Percentiles rank a stretch among this genome's conserved stretches.
These are phyloP conservation scores for Leucozona laternaria DNA, from an alignment of 2,888 invertebrate genomes.

Conservation along the genomic window DNA sequence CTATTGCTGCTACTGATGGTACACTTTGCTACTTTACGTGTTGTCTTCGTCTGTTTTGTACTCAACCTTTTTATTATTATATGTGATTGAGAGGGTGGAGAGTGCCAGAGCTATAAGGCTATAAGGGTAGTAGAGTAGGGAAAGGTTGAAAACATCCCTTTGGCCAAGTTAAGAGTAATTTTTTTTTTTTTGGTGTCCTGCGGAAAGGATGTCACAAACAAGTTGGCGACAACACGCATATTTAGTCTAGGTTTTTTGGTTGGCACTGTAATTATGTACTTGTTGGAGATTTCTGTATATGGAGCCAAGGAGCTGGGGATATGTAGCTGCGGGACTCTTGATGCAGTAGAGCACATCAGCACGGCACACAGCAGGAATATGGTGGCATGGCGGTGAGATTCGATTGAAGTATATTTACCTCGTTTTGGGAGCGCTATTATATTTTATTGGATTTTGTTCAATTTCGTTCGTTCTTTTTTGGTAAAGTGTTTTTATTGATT, in stretches of 20 bases:
- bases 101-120: conserved; percentile 17
- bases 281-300: conserved; percentile 43
- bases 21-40: conserved; percentile 35
- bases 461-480: conserved; percentile 42
- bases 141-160: conserved; percentile 70
- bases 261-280: conserved; percentile 72
- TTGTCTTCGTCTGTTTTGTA: conserved; percentile 48
- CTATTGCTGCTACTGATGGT: not conserved
- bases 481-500: conserved; percentile 68
- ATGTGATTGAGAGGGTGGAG: conserved; percentile 19
- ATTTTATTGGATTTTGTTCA: conserved; percentile 45
- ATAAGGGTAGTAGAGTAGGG: conserved; percentile 41
- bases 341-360: conserved; percentile 1
- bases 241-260: conserved; percentile 73
- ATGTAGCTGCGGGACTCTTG: conserved; percentile 26
- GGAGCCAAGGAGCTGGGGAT: not conserved
- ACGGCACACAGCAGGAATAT: conserved; percentile 20
- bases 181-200: conserved; percentile 62
- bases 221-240: conserved; percentile 75
- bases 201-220: conserved; percentile 75
- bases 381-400: conserved; percentile 18
- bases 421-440: conserved; percentile 54
- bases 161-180: conserved; percentile 63
- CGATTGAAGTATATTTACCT: conserved; percentile 70
- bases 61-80: conserved; percentile 65